A percentile compares a stretch with the other conserved stretches of the same genome.
These are phyloP conservation scores for Pterostichus niger DNA, from an alignment of 2,888 invertebrate genomes.

Conservation along the genomic window DNA sequence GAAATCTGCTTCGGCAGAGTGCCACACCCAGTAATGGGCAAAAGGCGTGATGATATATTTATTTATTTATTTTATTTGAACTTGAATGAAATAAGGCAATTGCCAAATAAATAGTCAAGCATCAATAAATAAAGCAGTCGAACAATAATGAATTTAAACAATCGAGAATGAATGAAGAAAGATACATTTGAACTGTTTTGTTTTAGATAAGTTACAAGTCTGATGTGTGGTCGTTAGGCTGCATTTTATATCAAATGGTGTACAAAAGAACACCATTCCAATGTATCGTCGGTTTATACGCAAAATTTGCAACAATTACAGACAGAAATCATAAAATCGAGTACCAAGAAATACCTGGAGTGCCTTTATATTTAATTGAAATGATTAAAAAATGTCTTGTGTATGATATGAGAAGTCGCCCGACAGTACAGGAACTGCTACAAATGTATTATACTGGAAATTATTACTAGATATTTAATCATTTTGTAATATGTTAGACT, in stretches of 20 bases:
- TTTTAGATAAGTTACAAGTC: conserved; percentile 92
- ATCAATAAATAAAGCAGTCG: background rate
- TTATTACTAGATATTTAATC: conserved; percentile 47
- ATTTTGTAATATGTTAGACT: background rate
- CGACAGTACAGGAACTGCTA: conserved; percentile 87
- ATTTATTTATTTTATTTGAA: too few species aligned
- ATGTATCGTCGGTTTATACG: conserved; percentile 85
- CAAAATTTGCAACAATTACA: conserved; percentile 88
- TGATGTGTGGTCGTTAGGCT: conserved; percentile 98
- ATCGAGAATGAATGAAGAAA: conserved; percentile 3
- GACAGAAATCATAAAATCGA: conserved; percentile 86
- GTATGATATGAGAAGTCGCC: conserved; percentile 85
- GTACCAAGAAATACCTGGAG: conserved; percentile 82
- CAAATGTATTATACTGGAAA: conserved; percentile 44
- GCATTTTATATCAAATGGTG: conserved; percentile 95
- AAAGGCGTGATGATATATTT: too few species aligned
- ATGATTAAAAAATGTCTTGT: conserved; percentile 87
- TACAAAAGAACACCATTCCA: conserved; percentile 96
- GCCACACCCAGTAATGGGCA: too few species aligned
- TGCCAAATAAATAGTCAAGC: background rate
- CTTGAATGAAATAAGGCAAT: background rate
- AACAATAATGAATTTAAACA: too few species aligned
- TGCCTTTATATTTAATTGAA: conserved; percentile 81
- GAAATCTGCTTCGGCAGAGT: too few species aligned
- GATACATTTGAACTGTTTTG: conserved; percentile 59